Base-by-base conservation (phyloP, 2,888 invertebrate species). In the Parnassius smintheus region DNA sequence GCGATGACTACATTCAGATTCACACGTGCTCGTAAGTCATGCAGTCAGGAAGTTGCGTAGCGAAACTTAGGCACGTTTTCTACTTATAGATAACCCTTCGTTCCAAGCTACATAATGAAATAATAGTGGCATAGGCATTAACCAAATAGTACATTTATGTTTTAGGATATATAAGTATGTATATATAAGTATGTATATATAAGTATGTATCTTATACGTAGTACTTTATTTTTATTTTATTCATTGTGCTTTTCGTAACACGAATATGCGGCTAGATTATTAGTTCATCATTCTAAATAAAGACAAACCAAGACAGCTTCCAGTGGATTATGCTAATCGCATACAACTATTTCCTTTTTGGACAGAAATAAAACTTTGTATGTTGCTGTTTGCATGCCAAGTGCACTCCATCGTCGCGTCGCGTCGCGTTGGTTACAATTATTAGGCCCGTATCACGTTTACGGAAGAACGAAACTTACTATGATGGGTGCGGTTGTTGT, bases 271-370 rank as follows among this genome's bases (percentile, higher is more conserved):
- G 66, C 70, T 70, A 74, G 71, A 78, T 75, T 75, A 77, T 80
- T 76, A 68, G 73, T 74, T 76, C 69, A 73, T 68, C 66, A 68
- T 72, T 76, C 81, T 83, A 78, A 82, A 82, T 82, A 83, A 78
- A 85, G 82, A 71, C 78, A 77, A 73, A 71, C 76, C 75, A 78
- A 80, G 82, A 80, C 79, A 74, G 72, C 72, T 74, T 65, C 68
- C 73, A 72, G 74, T 74, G 71, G 75, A 77, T 82, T 87, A 89
- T 88, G 86, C 77, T 81, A 88, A 91, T 86, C 46, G 58, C 73
- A 76, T 59, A 76, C 74, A 81, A 81, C 85, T 84, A 78, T 83
- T 83, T 75, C 87, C 87, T 79, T 85, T 85, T 84, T 77, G 64
- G 79, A 75, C 70, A 71, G 65, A 73, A 81, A 79, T 78, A 78